Base-by-base conservation (phyloP, 2,797 vertebrate genomes). In the Pempheris klunzingeri region DNA sequence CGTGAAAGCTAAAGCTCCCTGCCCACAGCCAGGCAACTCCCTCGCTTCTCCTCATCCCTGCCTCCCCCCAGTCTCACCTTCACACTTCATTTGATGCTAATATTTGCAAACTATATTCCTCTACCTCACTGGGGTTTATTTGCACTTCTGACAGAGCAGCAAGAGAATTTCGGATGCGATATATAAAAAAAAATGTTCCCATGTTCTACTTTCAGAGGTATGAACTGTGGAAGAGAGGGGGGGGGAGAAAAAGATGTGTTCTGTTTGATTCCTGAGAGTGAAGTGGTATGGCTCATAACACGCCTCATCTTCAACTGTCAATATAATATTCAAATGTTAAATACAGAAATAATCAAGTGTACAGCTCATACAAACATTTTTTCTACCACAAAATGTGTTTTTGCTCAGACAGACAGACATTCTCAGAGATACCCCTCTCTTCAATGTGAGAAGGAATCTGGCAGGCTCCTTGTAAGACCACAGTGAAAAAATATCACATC, bases 31-130 rank as follows among this genome's bases (percentile, higher is more conserved):
- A 43, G 47, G 66, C 59, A 13, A 49, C 67, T 53, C 69, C 32
- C 64, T 76, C 36, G 8, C 55, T 36, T 49, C 71, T 64, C 52
- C 26, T 50, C 73, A 50, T 61, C 71, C 63, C 64, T 63, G 69
- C 69, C 54, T 59, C 20, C 55, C 49, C 64, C 70, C 24, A 24
- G 52, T 58, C 59, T 94, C 88, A 93, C 92, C 90, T 94, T 93
- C 90, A 94, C 91, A 93, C 80, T 88, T 85, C 64, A 88, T 87
- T 84, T 89, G 64, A 89, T 87, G 83, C 83, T 80, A 88, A 90
- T 91, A 83, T 78, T 88, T 90, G 80, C 85, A 89, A 90, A 92
- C 82, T 86, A 76, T 81, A 83, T 86, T 84, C 79, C 68, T 71
- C 83, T 22, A 63, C 57, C 79, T 87, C 81, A 58, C 72, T 59